A percentile compares a stretch with the other conserved stretches of the same genome.
Conservation (phyloP, 2,888 invertebrate species). For the Hypomecis atomaria region DNA sequence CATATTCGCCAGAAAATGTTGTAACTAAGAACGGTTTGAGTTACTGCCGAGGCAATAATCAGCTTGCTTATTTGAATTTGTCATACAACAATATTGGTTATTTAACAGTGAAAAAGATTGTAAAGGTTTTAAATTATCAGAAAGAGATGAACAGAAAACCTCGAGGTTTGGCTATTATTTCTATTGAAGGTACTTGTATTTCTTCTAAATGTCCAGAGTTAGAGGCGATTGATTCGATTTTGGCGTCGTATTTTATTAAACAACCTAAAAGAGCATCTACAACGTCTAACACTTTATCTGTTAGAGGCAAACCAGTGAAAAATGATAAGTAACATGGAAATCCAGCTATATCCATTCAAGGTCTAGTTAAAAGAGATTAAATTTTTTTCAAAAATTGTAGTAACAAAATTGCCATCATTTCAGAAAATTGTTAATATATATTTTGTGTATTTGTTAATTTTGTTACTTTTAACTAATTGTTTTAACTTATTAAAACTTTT, state of each 20-base stretch:
- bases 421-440: too few relatives aligned
- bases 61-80: slow-evolving; percentile 9
- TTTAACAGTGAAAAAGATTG: slow-evolving; percentile 3
- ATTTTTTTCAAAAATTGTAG: too few relatives aligned
- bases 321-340: too few relatives aligned
- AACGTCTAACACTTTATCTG: neutral
- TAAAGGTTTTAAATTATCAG: neutral
- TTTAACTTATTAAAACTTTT: too few relatives aligned
- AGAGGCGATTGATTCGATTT: neutral
- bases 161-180: slow-evolving; percentile 4
- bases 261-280: neutral
- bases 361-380: too few relatives aligned
- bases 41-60: slow-evolving; percentile 6
- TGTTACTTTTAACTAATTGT: too few relatives aligned
- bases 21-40: neutral
- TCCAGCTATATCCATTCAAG: too few relatives aligned
- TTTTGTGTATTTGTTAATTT: too few relatives aligned
- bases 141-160: neutral
- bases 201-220: neutral
- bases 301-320: neutral
- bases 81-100: slow-evolving; percentile 9
- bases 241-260: neutral
- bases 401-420: too few relatives aligned
- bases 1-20: neutral
- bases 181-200: slow-evolving; percentile 9